Conservation (phyloP, 37 sponge, comb jelly and placozoan genomes). For the Spongilla lacustris region DNA sequence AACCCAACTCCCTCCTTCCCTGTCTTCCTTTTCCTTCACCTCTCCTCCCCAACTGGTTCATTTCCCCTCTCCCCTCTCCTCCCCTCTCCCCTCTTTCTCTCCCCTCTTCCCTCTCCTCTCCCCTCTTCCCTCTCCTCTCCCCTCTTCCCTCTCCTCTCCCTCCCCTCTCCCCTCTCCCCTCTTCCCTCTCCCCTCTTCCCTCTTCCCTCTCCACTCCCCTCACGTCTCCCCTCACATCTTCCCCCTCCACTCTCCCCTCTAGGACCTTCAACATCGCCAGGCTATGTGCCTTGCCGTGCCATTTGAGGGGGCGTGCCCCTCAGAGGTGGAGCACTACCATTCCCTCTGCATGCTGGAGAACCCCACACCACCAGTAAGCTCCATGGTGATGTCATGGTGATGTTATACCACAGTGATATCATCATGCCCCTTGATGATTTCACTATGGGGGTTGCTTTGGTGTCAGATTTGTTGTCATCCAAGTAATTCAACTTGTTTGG, state of each 20-base stretch:
- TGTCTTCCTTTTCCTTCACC: background rate
- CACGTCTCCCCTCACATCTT: background rate
- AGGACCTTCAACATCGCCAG: constrained; percentile 43
- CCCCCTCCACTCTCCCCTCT: background rate
- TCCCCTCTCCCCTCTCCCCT: background rate
- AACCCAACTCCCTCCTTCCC: constrained; percentile 13
- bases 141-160: background rate
- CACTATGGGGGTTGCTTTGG: background rate
- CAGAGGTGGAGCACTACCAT: constrained; percentile 83
- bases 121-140: background rate
- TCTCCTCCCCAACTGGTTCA: too few species aligned
- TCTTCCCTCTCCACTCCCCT: constrained; percentile 18
- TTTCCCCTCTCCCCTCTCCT: background rate
- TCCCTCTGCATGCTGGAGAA: constrained; percentile 72
- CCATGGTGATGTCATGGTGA: background rate
- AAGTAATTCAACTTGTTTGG: too few species aligned
- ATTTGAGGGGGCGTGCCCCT: constrained; percentile 18
- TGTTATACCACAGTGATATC: background rate
- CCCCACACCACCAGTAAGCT: background rate
- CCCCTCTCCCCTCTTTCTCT: background rate
- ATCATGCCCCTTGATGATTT: background rate
- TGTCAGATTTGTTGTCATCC: background rate
- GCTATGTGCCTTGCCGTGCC: constrained; percentile 16
- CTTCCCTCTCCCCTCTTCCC: background rate
- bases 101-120: background rate